phyloP scores from a whole-genome alignment of 2,797 vertebrate genomes.

The Mico argentatus region DNA sequence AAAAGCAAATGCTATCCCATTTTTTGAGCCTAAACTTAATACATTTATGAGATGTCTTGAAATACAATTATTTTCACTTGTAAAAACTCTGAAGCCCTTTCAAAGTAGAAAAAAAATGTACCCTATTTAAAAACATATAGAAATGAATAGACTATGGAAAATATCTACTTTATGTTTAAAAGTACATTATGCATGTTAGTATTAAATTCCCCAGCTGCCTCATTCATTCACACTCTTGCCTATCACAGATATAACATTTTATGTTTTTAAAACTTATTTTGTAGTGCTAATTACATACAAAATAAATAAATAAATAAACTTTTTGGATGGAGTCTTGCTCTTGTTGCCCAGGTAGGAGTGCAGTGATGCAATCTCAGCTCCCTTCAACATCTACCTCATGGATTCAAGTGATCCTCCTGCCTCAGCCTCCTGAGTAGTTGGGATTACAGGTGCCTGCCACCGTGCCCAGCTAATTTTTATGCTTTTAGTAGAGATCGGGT shows the following conservation, averaged over 20 bases:
- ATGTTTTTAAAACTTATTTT: background rate
- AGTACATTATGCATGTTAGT: background rate
- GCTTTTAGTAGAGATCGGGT: too few relatives aligned
- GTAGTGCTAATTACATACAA: background rate
- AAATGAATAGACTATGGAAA: background rate
- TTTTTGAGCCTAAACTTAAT: background rate
- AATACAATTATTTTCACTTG: background rate
- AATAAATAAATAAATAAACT: background rate
- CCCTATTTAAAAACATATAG: background rate
- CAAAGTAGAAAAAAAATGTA: background rate
- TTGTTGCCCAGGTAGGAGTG: too few relatives aligned
- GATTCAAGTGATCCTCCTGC: too few relatives aligned
- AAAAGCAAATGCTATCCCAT: background rate
- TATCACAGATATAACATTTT: background rate
- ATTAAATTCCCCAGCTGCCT: conserved; percentile 19
- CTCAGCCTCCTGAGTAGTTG: too few relatives aligned
- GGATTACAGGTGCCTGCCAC: too few relatives aligned
- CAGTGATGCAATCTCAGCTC: too few relatives aligned
- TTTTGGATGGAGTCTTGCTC: too few relatives aligned
- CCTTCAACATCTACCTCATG: too few relatives aligned
- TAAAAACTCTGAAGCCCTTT: background rate
- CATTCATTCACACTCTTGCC: background rate
- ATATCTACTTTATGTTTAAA: conserved; percentile 1
- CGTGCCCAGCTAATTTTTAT: too few relatives aligned
- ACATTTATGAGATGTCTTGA: background rate